Base-by-base conservation (phyloP, 2,888 invertebrate species). In the Operophtera brumata region DNA sequence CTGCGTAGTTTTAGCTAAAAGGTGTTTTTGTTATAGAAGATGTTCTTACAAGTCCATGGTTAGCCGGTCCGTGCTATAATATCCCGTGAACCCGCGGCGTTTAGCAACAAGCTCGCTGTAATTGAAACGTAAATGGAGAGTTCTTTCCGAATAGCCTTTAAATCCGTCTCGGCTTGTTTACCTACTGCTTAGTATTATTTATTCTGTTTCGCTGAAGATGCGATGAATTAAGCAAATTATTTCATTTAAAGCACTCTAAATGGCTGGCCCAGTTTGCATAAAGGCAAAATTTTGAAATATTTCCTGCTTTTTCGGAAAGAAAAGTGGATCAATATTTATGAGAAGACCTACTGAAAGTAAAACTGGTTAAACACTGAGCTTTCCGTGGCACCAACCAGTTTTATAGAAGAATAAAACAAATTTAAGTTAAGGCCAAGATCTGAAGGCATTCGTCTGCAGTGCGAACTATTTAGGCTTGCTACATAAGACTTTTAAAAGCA, bases 211-310 rank as follows among this genome's bases (percentile, higher is more conserved):
- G 1, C 45, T 36, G 52, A 47, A 47, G 46, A 28, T 14, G 46
- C 45, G 41, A 47, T 47, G 47, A 37, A 53, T 53, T 53, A 42
- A 42, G 42, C 30, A 47, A 53, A 43, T 53, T 43, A 51, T 52
- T 52, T 36, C 20, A 14, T 52, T 47, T 53, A 26, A 42, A 26
- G 42, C 47, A 34, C 41, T 46, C 46, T 20, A 46, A 52, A 36
- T 43, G 36, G 32, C 42, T 32, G 37, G 28, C 40, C 34, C 13
- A 44, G 50, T 50, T 44, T 50, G 50, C 20, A 13, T 25, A 25
- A 25, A 25, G 39, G 1, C 5, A 26, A 32, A 32, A 13, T 40
- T 25, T 34, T 8, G 9, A n/a, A 11, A 39, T n/a, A 9, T 9
- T 26, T 46, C 14, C 6, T 10, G 39, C 30, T 40, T 34, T 32